Evolutionary conservation across 2,888 invertebrate genomes (phyloP).

Genomic region (Bruchidius siliquastri): DNA sequence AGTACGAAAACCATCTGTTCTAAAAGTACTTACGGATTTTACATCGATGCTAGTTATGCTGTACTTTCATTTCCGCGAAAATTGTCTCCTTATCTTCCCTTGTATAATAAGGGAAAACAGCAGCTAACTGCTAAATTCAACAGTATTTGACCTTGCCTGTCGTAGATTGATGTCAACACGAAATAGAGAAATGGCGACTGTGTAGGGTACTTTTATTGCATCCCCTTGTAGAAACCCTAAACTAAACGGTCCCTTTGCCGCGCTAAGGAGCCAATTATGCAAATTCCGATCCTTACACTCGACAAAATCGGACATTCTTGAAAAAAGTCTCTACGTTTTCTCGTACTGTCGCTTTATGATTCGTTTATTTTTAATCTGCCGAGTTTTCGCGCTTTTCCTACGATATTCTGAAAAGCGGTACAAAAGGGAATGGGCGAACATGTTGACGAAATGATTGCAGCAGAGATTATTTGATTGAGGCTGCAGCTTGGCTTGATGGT

Average conservation of each 20-base stretch:
- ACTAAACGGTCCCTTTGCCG: neutral
- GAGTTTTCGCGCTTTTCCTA: neutral
- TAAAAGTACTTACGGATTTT: too few relatives aligned
- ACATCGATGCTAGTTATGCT: too few relatives aligned
- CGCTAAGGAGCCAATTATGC: neutral
- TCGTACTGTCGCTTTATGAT: neutral
- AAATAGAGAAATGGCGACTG: neutral
- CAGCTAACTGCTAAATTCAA: neutral
- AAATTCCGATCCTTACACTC: neutral
- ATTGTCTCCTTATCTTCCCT: too few relatives aligned
- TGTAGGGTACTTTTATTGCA: neutral
- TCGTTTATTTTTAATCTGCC: neutral
- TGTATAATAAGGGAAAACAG: neutral
- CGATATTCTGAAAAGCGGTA: neutral
- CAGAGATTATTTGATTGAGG: too few relatives aligned
- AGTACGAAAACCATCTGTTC: too few relatives aligned
- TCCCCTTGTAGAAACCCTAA: neutral
- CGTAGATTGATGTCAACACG: neutral
- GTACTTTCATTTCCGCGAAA: too few relatives aligned
- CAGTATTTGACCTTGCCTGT: neutral
- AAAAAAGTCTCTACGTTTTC: neutral
- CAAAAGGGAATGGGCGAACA: neutral
- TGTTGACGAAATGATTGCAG: neutral
- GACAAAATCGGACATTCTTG: neutral
- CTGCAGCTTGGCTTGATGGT: too few relatives aligned